Percentiles rank a stretch among this genome's conserved stretches.
Conservation (phyloP, 2,797 vertebrate species). For the Acrocephalus scirpaceus region DNA sequence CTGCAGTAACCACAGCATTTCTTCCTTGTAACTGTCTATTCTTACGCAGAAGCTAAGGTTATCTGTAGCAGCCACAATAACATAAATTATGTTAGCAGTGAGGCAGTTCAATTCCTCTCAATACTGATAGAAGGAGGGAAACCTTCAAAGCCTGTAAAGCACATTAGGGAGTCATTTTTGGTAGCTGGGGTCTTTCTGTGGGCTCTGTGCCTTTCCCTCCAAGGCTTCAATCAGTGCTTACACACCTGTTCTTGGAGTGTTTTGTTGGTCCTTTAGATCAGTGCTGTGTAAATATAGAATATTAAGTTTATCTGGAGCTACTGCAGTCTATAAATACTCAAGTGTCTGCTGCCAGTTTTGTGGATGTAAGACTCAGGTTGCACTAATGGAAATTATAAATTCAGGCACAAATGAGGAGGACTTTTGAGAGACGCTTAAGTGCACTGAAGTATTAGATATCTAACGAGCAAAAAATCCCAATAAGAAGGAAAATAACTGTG, state of each 20-base stretch:
- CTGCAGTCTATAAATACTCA: constrained; percentile 1
- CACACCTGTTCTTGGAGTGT: neutral
- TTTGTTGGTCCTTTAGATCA: neutral
- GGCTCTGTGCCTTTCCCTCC: neutral
- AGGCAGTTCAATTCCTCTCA: neutral
- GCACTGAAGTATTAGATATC: neutral
- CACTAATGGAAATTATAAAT: neutral
- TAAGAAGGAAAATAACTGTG: neutral
- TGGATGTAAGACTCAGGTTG: neutral
- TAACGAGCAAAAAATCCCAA: neutral
- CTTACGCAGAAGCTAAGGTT: neutral
- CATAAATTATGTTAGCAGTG: neutral
- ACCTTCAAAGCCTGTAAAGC: neutral
- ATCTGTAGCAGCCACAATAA: neutral
- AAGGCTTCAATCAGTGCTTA: neutral
- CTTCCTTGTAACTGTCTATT: neutral
- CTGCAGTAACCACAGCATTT: neutral
- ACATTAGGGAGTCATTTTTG: neutral
- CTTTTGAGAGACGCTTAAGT: neutral
- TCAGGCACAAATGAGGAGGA: neutral
- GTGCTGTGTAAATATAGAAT: neutral
- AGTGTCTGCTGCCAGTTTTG: neutral
- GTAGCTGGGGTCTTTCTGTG: neutral
- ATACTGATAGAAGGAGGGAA: neutral
- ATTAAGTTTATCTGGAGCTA: neutral